These are phyloP conservation scores for Apodemus agrarius DNA, from an alignment of 2,797 vertebrate species.

Conservation along the genomic window DNA sequence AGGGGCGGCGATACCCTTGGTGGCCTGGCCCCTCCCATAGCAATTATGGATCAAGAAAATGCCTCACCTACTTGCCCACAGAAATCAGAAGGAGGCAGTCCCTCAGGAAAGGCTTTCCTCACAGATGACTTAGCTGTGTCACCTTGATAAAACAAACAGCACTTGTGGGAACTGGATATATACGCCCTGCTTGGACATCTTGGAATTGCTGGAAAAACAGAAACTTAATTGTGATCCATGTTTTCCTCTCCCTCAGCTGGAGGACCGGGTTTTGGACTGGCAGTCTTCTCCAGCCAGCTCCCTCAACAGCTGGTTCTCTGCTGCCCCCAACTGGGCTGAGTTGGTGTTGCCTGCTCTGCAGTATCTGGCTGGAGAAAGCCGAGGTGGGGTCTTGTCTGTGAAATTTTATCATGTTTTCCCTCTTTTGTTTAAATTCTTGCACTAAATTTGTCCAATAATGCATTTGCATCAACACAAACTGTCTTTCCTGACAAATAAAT, in stretches of 20 bases:
- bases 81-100: background rate
- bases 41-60: background rate
- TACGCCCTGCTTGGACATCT: background rate
- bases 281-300: conserved; percentile 95
- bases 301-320: conserved; percentile 96
- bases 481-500: background rate
- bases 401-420: background rate
- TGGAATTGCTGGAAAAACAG: background rate
- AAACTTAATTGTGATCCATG: background rate
- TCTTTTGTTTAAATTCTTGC: background rate
- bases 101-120: background rate
- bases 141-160: background rate
- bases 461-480: background rate
- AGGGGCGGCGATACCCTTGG: too few species aligned
- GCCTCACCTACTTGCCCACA: background rate
- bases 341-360: conserved; percentile 94
- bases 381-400: conserved; percentile 87
- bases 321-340: conserved; percentile 96
- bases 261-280: conserved; percentile 97
- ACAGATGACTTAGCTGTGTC: background rate
- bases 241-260: conserved; percentile 88
- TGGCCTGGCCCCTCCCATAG: background rate
- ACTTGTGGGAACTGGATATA: background rate
- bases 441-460: background rate
- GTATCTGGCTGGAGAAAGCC: conserved; percentile 95